Conservation (phyloP, 2,113 vertebrate species). For the Nannobrachium achirus region DNA sequence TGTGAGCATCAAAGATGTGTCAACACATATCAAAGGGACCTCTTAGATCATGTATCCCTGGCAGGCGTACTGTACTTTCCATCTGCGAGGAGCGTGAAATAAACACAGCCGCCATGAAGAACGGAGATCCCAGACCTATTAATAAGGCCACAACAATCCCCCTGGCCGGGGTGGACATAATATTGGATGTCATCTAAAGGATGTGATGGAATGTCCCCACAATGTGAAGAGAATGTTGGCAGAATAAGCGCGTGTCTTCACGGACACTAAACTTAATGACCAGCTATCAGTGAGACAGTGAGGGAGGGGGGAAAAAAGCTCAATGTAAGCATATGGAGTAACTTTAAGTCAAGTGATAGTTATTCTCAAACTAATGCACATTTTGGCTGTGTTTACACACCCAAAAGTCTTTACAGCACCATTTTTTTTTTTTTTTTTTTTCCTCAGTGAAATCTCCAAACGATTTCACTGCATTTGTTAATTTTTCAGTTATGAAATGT, state of each 20-base stretch:
- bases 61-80: conserved; percentile 65
- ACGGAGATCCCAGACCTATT: conserved; percentile 55
- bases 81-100: conserved; percentile 49
- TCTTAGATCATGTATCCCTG: conserved; percentile 63
- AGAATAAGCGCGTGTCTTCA: background rate
- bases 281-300: too few species aligned
- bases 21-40: conserved; percentile 69
- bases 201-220: conserved; percentile 13
- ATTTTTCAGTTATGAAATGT: too few species aligned
- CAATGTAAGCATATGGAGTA: too few species aligned
- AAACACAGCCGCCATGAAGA: conserved; percentile 48
- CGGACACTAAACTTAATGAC: background rate
- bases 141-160: conserved; percentile 45
- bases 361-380: too few species aligned
- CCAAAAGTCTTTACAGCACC: too few species aligned
- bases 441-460: too few species aligned
- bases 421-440: too few species aligned
- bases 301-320: too few species aligned
- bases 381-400: too few species aligned
- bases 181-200: conserved; percentile 41
- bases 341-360: too few species aligned
- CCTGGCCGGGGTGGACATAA: conserved; percentile 5
- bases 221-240: conserved; percentile 9
- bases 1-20: conserved; percentile 70
- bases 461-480: too few species aligned